These are phyloP conservation scores for Enteromius paludinosus DNA, from an alignment of 2,797 vertebrate genomes.

Conservation along the genomic window DNA sequence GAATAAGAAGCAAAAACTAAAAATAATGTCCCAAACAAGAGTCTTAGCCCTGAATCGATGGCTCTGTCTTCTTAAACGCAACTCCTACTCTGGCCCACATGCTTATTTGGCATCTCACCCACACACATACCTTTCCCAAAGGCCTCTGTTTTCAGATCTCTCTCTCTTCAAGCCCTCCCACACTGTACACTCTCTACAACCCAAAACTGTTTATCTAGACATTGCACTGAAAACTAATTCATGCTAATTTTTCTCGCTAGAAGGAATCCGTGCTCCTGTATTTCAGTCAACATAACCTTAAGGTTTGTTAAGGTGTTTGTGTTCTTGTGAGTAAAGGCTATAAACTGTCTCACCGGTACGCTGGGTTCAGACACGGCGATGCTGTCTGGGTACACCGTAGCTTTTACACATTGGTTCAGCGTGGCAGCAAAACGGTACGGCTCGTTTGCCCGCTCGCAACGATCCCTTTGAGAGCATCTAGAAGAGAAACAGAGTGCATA, in stretches of 20 bases:
- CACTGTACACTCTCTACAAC: conserved; percentile 44
- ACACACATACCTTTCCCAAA: conserved; percentile 54
- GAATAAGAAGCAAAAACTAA: conserved; percentile 6
- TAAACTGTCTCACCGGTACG: conserved; percentile 81
- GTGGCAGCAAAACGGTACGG: conserved; percentile 90
- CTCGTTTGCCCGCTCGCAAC: conserved; percentile 88
- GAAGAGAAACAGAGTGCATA: neutral
- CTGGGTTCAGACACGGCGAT: conserved; percentile 94
- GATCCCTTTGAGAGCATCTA: conserved; percentile 93
- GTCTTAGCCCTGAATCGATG: conserved; percentile 16
- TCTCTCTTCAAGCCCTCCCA: conserved; percentile 40
- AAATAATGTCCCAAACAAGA: conserved; percentile 15
- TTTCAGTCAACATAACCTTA: conserved; percentile 7
- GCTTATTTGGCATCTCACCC: conserved; percentile 59
- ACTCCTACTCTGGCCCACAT: conserved; percentile 53
- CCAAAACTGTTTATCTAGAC: conserved; percentile 39
- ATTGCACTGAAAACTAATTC: conserved; percentile 22
- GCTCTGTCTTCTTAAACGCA: conserved; percentile 40
- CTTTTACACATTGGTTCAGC: conserved; percentile 88
- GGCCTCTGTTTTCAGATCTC: conserved; percentile 13
- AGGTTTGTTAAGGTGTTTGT: conserved; percentile 24
- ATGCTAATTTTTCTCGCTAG: neutral
- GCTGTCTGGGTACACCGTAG: conserved; percentile 90
- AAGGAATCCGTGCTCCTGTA: neutral
- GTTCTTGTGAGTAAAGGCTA: conserved; percentile 23